Percentiles rank a stretch among this genome's conserved stretches.
These are phyloP conservation scores for Capromys pilorides DNA, from an alignment of 2,797 vertebrate species.

Conservation along the genomic window DNA sequence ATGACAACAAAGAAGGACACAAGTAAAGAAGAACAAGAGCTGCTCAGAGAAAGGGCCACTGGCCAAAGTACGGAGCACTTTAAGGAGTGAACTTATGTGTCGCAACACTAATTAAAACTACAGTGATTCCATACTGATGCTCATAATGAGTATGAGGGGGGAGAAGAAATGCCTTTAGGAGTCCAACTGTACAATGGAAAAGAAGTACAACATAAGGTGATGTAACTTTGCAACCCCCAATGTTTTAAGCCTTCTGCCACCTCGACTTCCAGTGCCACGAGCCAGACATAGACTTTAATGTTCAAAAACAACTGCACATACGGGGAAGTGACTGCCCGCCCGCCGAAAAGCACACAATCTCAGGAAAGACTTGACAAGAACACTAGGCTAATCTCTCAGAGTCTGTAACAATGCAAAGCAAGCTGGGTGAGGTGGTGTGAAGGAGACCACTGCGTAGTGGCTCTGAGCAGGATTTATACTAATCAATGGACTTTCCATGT, in stretches of 20 bases:
- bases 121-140: neutral
- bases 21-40: neutral
- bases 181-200: neutral
- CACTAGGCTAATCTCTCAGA: neutral
- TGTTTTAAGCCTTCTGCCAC: neutral
- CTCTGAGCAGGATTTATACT: no score
- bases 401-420: neutral
- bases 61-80: neutral
- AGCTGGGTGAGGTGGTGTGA: no score
- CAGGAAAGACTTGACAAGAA: neutral
- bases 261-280: neutral
- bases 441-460: no score
- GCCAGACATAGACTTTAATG: neutral
- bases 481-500: no score
- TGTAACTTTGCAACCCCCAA: neutral
- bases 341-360: neutral
- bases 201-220: no score
- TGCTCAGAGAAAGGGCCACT: neutral
- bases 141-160: neutral
- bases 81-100: neutral
- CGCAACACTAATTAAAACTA: neutral
- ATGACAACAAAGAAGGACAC: neutral
- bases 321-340: neutral
- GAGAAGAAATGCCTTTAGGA: neutral
- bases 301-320: neutral